These are phyloP conservation scores for Oreochromis grahami DNA, from an alignment of 2,797 vertebrate genomes.

Conservation along the genomic window DNA sequence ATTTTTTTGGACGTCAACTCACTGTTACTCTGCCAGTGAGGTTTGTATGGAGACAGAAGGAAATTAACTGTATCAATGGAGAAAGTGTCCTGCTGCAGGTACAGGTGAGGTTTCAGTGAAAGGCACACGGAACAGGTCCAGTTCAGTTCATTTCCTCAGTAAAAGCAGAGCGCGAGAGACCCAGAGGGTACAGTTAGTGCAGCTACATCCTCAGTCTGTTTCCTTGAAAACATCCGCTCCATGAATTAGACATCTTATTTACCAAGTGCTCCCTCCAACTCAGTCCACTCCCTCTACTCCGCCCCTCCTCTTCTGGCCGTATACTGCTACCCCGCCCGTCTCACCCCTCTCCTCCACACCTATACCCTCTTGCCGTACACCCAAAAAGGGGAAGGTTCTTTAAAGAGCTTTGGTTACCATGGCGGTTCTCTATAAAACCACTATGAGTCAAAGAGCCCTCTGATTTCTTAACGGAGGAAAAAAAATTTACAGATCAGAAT, in stretches of 20 bases:
- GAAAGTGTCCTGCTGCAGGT: slow-evolving; percentile 52
- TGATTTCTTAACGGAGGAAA: slow-evolving; percentile 32
- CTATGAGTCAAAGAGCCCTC: slow-evolving; percentile 53
- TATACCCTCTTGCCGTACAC: slow-evolving; percentile 27
- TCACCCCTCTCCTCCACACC: background rate
- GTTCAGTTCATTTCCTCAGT: slow-evolving; percentile 52
- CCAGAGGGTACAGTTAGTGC: slow-evolving; percentile 51
- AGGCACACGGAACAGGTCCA: slow-evolving; percentile 57
- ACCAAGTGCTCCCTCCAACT: slow-evolving; percentile 36
- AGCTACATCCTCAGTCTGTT: slow-evolving; percentile 73
- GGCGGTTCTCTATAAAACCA: slow-evolving; percentile 47
- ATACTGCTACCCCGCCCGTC: slow-evolving; percentile 6
- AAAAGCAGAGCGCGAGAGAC: slow-evolving; percentile 34
- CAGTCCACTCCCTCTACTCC: background rate
- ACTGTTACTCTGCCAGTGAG: slow-evolving; percentile 21
- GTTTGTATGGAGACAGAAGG: slow-evolving; percentile 35
- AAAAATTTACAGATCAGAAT: slow-evolving; percentile 31
- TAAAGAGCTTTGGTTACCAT: slow-evolving; percentile 43
- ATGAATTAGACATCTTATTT: slow-evolving; percentile 80
- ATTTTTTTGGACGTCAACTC: background rate
- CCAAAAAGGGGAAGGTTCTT: slow-evolving; percentile 36
- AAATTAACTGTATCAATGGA: slow-evolving; percentile 52
- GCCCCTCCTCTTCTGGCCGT: background rate
- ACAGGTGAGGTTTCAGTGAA: slow-evolving; percentile 49
- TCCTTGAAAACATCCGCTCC: slow-evolving; percentile 83